Conservation (phyloP, 2,888 invertebrate genomes). For the Trisateles emortualis region DNA sequence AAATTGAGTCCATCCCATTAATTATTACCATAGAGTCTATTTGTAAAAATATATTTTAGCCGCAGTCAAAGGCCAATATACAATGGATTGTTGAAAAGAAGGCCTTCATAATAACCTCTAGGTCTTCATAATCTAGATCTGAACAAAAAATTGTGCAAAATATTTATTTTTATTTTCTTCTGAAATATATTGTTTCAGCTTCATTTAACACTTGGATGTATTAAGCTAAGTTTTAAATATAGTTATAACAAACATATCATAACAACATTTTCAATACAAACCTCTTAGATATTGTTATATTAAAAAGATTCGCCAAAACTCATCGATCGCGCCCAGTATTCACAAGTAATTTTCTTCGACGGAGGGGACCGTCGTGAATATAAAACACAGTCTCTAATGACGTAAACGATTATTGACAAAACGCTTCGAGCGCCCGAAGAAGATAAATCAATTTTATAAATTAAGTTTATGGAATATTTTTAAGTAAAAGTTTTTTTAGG, state of each 20-base stretch:
- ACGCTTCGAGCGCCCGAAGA: slow-evolving; percentile 39
- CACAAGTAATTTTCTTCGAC: slow-evolving; percentile 52
- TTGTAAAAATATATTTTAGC: too few relatives aligned
- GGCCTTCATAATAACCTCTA: too few relatives aligned
- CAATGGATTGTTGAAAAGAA: too few relatives aligned
- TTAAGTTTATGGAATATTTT: slow-evolving; percentile 14
- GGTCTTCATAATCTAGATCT: too few relatives aligned
- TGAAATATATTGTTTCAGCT: too few relatives aligned
- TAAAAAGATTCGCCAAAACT: slow-evolving; percentile 29
- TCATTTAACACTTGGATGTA: too few relatives aligned
- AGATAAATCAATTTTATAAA: slow-evolving; percentile 39
- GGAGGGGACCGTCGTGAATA: slow-evolving; percentile 58
- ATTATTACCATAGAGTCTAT: too few relatives aligned
- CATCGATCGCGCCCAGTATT: slow-evolving; percentile 43
- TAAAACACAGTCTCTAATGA: slow-evolving; percentile 65
- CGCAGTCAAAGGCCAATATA: too few relatives aligned
- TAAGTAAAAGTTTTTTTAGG: neutral
- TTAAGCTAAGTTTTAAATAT: too few relatives aligned
- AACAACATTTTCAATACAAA: slow-evolving; percentile 3
- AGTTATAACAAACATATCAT: neutral
- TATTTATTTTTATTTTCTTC: too few relatives aligned
- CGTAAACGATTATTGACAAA: slow-evolving; percentile 66
- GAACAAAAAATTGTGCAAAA: too few relatives aligned
- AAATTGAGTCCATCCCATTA: too few relatives aligned
- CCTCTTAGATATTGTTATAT: slow-evolving; percentile 18